Base-by-base conservation (phyloP, 2,888 invertebrate species). In the Lampropteryx suffumata region DNA sequence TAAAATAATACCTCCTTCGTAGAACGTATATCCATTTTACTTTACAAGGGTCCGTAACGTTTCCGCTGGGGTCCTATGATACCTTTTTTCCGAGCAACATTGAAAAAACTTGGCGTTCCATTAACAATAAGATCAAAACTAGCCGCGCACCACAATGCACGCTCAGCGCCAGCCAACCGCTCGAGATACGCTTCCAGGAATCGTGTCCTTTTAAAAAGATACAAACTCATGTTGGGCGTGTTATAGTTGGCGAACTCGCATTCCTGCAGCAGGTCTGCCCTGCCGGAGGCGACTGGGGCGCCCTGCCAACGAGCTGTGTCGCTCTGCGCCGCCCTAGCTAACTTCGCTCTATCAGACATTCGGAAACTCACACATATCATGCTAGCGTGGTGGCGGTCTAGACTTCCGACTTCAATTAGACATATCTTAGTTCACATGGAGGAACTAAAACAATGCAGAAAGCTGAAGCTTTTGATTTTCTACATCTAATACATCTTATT, bases 81-180 rank as follows among this genome's bases (percentile, higher is more conserved):
- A 84, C 82, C 76, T 83, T 84, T 87, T 90, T 90, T 88, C 86
- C 87, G 76, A 79, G 75, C 74, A 68, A 68, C 61, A 70, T 78
- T 79, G 79, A 90, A 90, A 90, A 90, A 90, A 87, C 84, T 79
- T 87, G 83, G 87, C 87, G 87, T 88, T 88, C 88, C 86, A 88
- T 87, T 89, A 89, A 90, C 83, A 89, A 90, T 89, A 87, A 88
- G 85, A 89, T 89, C 89, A 90, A 90, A 90, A 89, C 86, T 87
- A 85, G 87, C 89, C 88, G 85, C 89, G 79, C 74, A 74, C 76
- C 80, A 87, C 87, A 87, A 87, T 84, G 84, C 79, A 67, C 82
- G 35, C 35, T 35, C 84, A 86, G 87, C 87, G 88, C 88, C 86
- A 84, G 85, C 82, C 82, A 79, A 72, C 79, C 84, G 82, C 73